Conservation (phyloP, 2,888 invertebrate genomes). For the Rotaria sp. region DNA sequence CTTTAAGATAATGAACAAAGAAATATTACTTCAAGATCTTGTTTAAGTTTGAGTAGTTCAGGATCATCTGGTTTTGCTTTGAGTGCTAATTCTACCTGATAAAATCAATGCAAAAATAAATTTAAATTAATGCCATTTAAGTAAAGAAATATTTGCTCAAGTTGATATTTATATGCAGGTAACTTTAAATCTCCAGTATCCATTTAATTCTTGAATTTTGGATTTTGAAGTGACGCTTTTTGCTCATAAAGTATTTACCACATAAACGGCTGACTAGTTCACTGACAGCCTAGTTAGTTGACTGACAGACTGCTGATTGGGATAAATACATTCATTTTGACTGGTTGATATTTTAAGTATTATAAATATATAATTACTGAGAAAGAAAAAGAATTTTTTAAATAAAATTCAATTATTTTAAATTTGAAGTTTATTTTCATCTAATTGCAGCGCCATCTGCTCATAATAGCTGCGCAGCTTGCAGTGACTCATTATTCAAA, state of each 20-base stretch:
- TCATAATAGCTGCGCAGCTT: too few relatives aligned
- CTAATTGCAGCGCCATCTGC: not conserved
- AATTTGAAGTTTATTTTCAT: not conserved
- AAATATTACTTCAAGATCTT: conserved; percentile 67
- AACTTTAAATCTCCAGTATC: not conserved
- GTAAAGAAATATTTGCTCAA: not conserved
- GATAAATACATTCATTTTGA: not conserved
- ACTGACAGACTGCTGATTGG: not conserved
- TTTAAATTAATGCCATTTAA: not conserved
- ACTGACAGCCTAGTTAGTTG: not conserved
- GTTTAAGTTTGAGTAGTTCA: conserved; percentile 81
- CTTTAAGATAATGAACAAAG: not conserved
- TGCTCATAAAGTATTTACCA: not conserved
- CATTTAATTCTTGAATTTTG: not conserved
- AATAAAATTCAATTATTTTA: too few relatives aligned
- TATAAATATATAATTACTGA: not conserved
- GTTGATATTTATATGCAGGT: conserved; percentile 20
- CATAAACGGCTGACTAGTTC: not conserved
- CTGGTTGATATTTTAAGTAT: not conserved
- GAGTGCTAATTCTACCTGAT: conserved; percentile 88
- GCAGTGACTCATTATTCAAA: too few relatives aligned
- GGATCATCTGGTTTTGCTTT: conserved; percentile 83
- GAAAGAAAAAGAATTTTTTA: not conserved
- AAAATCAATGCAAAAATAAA: not conserved
- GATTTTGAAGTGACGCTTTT: not conserved